Conservation (phyloP, 1,140 invertebrate species). For the Prorops nasuta region DNA sequence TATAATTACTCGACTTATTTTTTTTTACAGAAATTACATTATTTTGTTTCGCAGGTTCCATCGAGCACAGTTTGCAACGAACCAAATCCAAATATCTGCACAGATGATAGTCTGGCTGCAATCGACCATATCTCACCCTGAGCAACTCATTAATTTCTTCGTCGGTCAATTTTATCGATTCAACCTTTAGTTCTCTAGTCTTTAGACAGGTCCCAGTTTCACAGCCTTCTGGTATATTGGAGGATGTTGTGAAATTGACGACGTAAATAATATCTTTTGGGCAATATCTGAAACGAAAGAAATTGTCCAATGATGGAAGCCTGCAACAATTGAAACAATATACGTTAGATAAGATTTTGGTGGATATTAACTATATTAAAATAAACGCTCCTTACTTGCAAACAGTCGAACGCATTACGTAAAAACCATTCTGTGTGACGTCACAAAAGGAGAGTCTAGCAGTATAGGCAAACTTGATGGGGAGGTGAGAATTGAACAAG, state of each 20-base stretch:
- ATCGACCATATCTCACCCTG: conserved; percentile 32
- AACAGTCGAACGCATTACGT: conserved; percentile 34
- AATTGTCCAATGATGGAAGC: conserved; percentile 44
- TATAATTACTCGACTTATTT: too few relatives aligned
- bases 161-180: too few relatives aligned
- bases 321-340: too few relatives aligned
- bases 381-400: conserved; percentile 39
- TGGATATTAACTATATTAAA: neutral
- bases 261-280: conserved; percentile 43
- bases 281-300: conserved; percentile 39
- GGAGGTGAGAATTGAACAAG: conserved; percentile 56
- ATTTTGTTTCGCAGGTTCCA: too few relatives aligned
- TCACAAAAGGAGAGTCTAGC: conserved; percentile 58
- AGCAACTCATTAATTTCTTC: conserved; percentile 22
- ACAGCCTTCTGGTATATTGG: too few relatives aligned
- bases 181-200: too few relatives aligned
- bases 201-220: too few relatives aligned
- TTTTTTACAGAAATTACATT: too few relatives aligned
- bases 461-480: conserved; percentile 59
- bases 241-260: conserved; percentile 37
- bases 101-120: conserved; percentile 34
- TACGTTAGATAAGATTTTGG: too few relatives aligned
- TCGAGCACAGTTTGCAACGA: conserved; percentile 29
- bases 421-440: conserved; percentile 53
- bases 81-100: conserved; percentile 29